Conservation (phyloP, 2,113 vertebrate genomes). For the Ciconia stormi region DNA sequence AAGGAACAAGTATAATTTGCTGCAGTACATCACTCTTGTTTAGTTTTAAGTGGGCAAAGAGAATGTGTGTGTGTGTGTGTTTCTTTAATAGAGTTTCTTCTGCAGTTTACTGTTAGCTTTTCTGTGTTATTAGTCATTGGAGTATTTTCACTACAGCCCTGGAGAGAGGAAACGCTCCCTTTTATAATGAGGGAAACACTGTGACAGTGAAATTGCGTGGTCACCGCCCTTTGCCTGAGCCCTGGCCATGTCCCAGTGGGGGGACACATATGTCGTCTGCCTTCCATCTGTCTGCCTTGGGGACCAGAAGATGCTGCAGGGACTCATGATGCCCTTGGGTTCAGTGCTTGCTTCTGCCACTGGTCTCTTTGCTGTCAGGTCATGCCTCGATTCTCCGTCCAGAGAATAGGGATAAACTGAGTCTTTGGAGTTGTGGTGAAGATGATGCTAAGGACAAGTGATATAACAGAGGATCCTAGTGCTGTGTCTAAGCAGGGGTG, state of each 20-base stretch:
- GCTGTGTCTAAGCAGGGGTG: neutral
- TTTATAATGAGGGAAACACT: neutral
- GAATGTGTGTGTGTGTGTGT: neutral
- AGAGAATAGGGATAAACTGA: neutral
- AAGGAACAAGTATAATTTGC: neutral
- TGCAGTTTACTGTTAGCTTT: neutral
- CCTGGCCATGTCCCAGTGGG: neutral
- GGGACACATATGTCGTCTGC: neutral
- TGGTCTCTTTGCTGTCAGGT: neutral
- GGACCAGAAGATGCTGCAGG: neutral
- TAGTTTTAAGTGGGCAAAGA: neutral
- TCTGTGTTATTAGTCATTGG: neutral
- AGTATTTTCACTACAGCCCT: neutral
- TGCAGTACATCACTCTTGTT: neutral
- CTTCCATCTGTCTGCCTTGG: neutral
- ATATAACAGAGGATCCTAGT: neutral
- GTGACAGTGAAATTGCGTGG: neutral
- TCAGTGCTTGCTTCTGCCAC: neutral
- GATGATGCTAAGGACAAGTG: accelerated
- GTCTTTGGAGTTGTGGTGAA: neutral
- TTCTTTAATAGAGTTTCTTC: neutral
- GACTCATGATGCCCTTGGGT: neutral
- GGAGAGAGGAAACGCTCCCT: neutral
- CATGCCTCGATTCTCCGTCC: accelerated
- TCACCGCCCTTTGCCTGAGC: neutral